Base-by-base conservation (phyloP, 2,113 vertebrate species). In the Megaptera novaeangliae region DNA sequence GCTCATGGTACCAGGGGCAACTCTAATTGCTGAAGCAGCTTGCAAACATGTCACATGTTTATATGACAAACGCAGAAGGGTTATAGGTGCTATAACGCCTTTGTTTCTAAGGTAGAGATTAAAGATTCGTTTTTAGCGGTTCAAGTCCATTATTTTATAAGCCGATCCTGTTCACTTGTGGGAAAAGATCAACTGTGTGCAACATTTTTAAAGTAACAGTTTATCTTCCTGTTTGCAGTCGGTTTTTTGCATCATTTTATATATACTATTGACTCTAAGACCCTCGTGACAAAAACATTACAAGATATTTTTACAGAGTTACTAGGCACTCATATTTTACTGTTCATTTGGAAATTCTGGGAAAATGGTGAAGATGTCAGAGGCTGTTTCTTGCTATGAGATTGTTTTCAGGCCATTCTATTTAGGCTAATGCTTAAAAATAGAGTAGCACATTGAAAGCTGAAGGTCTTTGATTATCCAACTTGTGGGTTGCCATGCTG, bases 401-500 rank as follows among this genome's bases (percentile, higher is more conserved):
- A 97, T 96, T 98, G 90, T 98, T 98, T 98, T 91, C 97, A 85
- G 96, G 74, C 96, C 96, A 86, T 88, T 98, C 97, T 97, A 0
- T 91, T 64, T 93, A 77, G 83, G 82, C 68, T n/a, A n/a, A 97
- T 96, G 94, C 91, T 98, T 96, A 95, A 97, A 98, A 97, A 77
- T 86, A 87, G 97, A 97, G 97, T 36, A 91, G 69, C 61, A 15
- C 52, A 49, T 84, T 97, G 97, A 98, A 98, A 94, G 83, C 75
- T 52, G 92, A 95, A 96, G 94, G 87, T 95, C 88, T 97, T 97
- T 96, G 96, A 95, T 98, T 98, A 91, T 95, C 93, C 95, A 98
- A 98, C 97, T 98, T 98, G 96, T 93, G 97, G 88, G 97, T 98
- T 91, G 97, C 96, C 97, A 91, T 5, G 34, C 97, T 93, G 96